Evolutionary conservation across 2,888 invertebrate genomes (phyloP).

Genomic region (Shargacucullia verbasci): DNA sequence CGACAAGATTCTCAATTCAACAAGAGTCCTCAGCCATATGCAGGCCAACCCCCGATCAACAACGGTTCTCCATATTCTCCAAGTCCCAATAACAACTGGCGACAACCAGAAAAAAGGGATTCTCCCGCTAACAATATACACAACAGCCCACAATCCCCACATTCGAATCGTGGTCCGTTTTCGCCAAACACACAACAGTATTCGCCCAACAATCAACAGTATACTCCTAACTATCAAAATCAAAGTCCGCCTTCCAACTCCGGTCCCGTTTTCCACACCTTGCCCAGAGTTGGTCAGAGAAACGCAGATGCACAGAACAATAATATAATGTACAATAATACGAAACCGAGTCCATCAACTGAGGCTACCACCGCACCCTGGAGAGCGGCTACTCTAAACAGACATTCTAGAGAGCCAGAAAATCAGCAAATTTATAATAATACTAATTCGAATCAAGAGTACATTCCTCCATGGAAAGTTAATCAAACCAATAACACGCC

Average conservation of each 20-base stretch:
- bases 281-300: conserved; percentile 77
- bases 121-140: conserved; percentile 70
- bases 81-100: conserved; percentile 84
- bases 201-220: conserved; percentile 70
- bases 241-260: conserved; percentile 69
- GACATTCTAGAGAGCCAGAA: conserved; percentile 73
- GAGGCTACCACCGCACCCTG: conserved; percentile 76
- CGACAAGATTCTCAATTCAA: conserved; percentile 87
- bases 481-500: conserved; percentile 71
- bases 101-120: conserved; percentile 82
- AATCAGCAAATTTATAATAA: conserved; percentile 70
- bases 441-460: conserved; percentile 69
- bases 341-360: conserved; percentile 65
- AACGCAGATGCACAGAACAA: conserved; percentile 73
- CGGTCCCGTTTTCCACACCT: conserved; percentile 75
- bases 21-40: conserved; percentile 85
- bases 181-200: conserved; percentile 73
- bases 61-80: conserved; percentile 80
- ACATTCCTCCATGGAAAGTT: conserved; percentile 77
- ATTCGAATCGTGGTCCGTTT: conserved; percentile 60
- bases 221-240: conserved; percentile 69
- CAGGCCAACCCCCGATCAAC: conserved; percentile 73
- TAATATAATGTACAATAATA: conserved; percentile 72
- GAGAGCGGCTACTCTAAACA: conserved; percentile 80
- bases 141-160: conserved; percentile 66